These are phyloP conservation scores for Oscarella lobularis DNA, from an alignment of 37 sponge, comb jelly and placozoan genomes.

Conservation along the genomic window DNA sequence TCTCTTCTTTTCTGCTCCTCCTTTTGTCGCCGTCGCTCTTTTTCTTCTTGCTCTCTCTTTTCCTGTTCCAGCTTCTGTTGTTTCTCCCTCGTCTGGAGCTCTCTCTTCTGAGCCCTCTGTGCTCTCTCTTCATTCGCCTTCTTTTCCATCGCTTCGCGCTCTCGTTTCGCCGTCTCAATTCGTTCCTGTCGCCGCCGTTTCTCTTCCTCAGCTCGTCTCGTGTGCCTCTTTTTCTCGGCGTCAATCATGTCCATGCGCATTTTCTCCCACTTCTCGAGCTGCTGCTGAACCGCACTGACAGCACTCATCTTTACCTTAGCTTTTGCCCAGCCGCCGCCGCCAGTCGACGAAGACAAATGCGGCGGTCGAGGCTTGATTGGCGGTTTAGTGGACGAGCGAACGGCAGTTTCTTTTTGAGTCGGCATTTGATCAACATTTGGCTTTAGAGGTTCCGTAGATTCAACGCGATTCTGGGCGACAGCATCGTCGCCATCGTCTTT, in stretches of 20 bases:
- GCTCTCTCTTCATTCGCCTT: background rate
- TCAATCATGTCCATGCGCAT: background rate
- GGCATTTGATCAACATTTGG: background rate
- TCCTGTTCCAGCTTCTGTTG: too few species aligned
- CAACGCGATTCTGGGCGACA: background rate
- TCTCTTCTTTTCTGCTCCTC: background rate
- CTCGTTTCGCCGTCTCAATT: background rate
- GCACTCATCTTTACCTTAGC: too few species aligned
- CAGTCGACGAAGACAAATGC: background rate
- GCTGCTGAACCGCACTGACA: background rate
- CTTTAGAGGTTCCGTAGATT: too few species aligned
- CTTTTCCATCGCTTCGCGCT: background rate
- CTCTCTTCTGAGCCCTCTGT: background rate
- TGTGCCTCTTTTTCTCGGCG: background rate
- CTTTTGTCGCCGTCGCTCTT: background rate
- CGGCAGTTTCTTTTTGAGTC: background rate
- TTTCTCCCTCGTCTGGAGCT: too few species aligned
- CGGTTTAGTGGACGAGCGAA: background rate
- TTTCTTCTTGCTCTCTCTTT: background rate
- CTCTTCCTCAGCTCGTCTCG: conserved; percentile 3
- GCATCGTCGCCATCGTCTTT: background rate
- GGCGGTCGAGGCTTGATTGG: background rate
- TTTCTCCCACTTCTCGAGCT: background rate
- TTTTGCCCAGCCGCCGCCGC: too few species aligned
- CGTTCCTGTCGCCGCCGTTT: background rate